A percentile compares a stretch with the other conserved stretches of the same genome.
phyloP scores from a whole-genome alignment of 1,140 invertebrate species.

The Hylaeus anthracinus region DNA sequence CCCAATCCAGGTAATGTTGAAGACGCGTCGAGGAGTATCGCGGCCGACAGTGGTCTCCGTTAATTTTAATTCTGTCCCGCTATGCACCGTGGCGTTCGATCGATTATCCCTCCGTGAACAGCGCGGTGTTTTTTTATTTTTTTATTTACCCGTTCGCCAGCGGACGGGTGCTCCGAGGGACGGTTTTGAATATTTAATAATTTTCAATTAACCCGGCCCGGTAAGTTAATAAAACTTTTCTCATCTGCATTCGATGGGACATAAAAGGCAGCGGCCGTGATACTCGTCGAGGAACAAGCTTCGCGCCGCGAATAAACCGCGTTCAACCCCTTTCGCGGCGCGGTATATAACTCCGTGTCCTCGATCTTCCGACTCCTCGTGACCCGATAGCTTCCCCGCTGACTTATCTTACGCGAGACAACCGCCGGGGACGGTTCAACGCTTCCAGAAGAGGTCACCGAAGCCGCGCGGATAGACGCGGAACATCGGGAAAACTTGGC shows the following conservation, averaged over 20 bases:
- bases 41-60: too few species aligned
- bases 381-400: background rate
- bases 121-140: background rate
- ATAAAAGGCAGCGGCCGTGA: background rate
- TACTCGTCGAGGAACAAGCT: too few species aligned
- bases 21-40: too few species aligned
- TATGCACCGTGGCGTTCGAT: background rate
- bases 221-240: slow-evolving; percentile 36
- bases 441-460: slow-evolving; percentile 10
- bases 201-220: slow-evolving; percentile 14
- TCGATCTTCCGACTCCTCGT: background rate
- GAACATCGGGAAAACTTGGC: slow-evolving; percentile 1
- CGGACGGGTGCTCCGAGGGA: too few species aligned
- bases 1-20: too few species aligned
- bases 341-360: background rate
- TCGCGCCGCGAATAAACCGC: background rate
- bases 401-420: slow-evolving; percentile 11
- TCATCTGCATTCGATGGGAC: background rate
- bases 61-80: too few species aligned
- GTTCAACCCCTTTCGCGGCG: background rate
- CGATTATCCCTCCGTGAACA: background rate
- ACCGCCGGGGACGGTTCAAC: slow-evolving; percentile 8
- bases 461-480: background rate
- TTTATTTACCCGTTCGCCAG: background rate
- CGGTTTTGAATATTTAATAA: background rate